A percentile compares a stretch with the other conserved stretches of the same genome.
These are phyloP conservation scores for Chamaea fasciata DNA, from an alignment of 2,113 vertebrate genomes.

Conservation along the genomic window DNA sequence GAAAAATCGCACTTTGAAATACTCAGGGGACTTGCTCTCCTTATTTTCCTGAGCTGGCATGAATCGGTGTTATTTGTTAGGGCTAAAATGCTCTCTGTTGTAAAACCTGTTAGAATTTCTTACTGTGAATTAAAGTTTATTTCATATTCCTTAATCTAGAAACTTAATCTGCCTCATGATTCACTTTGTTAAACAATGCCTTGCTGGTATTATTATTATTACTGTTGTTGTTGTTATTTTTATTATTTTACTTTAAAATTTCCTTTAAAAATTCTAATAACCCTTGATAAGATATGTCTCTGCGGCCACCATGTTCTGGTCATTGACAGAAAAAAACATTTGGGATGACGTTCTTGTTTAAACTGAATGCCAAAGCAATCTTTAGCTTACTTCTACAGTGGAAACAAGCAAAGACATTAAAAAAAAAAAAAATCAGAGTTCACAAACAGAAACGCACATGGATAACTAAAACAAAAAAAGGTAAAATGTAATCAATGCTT, in stretches of 20 bases:
- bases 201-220: background rate
- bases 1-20: background rate
- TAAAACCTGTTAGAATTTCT: background rate
- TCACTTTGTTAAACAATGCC: background rate
- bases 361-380: background rate
- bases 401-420: background rate
- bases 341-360: background rate
- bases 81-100: background rate
- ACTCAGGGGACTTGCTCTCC: background rate
- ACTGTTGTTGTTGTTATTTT: no score
- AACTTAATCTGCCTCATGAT: background rate
- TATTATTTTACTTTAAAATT: background rate
- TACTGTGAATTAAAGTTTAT: background rate
- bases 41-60: background rate
- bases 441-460: background rate
- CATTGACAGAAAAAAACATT: background rate
- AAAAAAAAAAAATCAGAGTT: background rate
- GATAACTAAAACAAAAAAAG: slow-evolving; percentile 9
- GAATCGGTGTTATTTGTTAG: background rate
- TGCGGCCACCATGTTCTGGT: background rate
- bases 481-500: slow-evolving; percentile 56
- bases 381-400: background rate
- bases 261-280: background rate
- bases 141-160: background rate
- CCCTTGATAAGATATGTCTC: background rate